A percentile compares a stretch with the other conserved stretches of the same genome.
Evolutionary conservation across 2,797 vertebrate genomes (phyloP).

Genomic region (Eulemur albifrons): DNA sequence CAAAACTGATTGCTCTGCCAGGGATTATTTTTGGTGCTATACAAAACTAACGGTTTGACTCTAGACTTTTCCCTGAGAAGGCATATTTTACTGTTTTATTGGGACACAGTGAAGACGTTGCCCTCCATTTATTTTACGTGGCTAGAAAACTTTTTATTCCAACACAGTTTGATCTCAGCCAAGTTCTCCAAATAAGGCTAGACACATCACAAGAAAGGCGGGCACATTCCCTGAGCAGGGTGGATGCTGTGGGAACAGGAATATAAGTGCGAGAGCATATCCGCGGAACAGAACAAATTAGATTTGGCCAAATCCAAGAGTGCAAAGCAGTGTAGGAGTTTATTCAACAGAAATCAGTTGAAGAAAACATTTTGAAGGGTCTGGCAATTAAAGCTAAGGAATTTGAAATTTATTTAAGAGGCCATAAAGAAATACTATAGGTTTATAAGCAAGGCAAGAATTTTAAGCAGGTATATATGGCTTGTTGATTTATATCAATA

Average conservation of each 20-base stretch:
- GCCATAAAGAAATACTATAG: neutral
- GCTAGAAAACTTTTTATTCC: neutral
- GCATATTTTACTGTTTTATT: neutral
- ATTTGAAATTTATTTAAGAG: neutral
- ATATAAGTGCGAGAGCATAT: neutral
- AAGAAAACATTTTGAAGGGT: neutral
- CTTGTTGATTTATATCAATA: neutral
- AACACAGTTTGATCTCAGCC: neutral
- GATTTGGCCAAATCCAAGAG: neutral
- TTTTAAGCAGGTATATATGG: neutral
- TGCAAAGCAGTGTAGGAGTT: neutral
- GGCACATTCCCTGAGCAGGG: neutral
- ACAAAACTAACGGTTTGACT: neutral
- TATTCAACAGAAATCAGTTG: neutral
- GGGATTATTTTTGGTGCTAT: neutral
- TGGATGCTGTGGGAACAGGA: neutral
- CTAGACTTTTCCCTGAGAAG: neutral
- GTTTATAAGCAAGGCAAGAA: neutral
- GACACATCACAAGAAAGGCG: neutral
- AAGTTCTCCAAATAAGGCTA: neutral
- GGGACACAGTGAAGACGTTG: neutral
- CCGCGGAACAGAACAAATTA: neutral
- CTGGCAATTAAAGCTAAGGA: neutral
- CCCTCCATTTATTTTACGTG: neutral
- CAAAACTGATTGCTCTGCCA: neutral